Base-by-base conservation (phyloP, 2,113 vertebrate genomes). In the Ctenodactylus gundi region DNA sequence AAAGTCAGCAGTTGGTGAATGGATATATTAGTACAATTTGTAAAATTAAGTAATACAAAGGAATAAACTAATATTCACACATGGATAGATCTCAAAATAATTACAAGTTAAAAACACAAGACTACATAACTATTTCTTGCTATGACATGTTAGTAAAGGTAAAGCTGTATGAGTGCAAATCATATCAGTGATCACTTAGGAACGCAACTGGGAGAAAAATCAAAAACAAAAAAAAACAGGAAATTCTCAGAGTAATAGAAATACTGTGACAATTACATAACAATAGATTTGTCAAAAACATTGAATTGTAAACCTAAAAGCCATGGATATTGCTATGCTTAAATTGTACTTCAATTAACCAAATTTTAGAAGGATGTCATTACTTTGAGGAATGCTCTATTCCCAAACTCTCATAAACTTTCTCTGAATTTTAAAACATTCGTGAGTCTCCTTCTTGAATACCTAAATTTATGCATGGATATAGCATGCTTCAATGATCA, bases 341-440 rank as follows among this genome's bases (percentile, higher is more conserved):
- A 93, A 91, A 90, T 90, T 76, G 90, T 60, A 44, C 20, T 23
- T 95, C 25, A 88, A 77, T 93, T 77, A 93, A 81, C 17, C 46
- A 41, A 90, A 88, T 41, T 91, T 92, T 39, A 58, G 94, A 93
- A 87, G 58, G 13, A 85, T 62, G 14, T 36, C 60, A 62, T 58
- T 93, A n/a, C 29, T 89, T 7, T 89, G 55, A 92, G 39, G 75
- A 86, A 95, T 82, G 72, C 29, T 72, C 77, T 88, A 67, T 58
- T 46, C 29, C 81, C 85, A 92, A 88, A 68, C 18, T 23, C 85
- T 78, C 41, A 82, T 68, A 46, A 85, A 85, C 88, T 70, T 95
- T 51, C 72, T 89, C 41, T 86, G 36, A 68, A 90, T 85, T 91
- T 76, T 93, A 82, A 93, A 13, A 75, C 31, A 84, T 89, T 76